Percentiles rank a stretch among this genome's conserved stretches.
phyloP scores from a whole-genome alignment of 2,888 invertebrate species.

The Drosophila anceps region DNA sequence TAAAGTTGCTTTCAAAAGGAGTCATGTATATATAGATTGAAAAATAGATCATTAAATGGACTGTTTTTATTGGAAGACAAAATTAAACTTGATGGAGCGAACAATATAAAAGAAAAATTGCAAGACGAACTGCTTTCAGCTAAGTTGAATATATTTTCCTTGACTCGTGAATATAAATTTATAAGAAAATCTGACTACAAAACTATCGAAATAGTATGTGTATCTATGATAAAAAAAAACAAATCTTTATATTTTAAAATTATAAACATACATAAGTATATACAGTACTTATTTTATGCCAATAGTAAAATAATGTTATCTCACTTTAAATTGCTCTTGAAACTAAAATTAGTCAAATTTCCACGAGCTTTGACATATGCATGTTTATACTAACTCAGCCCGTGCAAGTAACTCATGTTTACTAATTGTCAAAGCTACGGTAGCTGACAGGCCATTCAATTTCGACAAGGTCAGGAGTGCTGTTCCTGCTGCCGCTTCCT shows the following conservation, averaged over 20 bases:
- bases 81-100: not conserved
- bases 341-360: not conserved
- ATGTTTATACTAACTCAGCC: not conserved
- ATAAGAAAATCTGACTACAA: too few relatives aligned
- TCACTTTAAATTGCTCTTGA: too few relatives aligned
- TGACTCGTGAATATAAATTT: too few relatives aligned
- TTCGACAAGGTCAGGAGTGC: slow-evolving; percentile 13
- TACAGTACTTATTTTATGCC: too few relatives aligned
- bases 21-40: not conserved
- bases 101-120: not conserved
- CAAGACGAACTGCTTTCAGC: too few relatives aligned
- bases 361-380: not conserved
- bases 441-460: slow-evolving; percentile 11
- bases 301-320: too few relatives aligned
- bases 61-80: not conserved
- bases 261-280: too few relatives aligned
- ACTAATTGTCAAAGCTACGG: slow-evolving; percentile 1
- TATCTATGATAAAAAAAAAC: too few relatives aligned
- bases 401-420: not conserved
- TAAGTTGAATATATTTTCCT: not conserved
- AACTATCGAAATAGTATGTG: too few relatives aligned
- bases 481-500: not conserved
- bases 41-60: not conserved
- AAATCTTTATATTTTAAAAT: too few relatives aligned
- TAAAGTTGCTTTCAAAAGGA: not conserved